A percentile compares a stretch with the other conserved stretches of the same genome.
phyloP scores from a whole-genome alignment of 2,888 invertebrate genomes.

The Sycophila texana region DNA sequence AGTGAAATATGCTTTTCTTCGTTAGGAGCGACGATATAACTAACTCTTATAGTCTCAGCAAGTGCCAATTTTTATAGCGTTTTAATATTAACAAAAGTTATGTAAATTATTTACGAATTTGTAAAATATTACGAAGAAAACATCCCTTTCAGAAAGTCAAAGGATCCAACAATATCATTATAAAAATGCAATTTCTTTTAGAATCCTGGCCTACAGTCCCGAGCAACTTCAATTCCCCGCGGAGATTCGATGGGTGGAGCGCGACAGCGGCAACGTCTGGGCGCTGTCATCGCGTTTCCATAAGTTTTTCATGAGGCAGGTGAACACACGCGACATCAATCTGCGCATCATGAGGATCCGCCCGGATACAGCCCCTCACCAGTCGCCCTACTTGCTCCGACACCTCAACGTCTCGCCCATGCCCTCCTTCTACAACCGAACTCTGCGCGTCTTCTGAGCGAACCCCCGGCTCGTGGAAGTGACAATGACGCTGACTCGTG shows the following conservation, averaged over 20 bases:
- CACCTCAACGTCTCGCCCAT: slow-evolving; percentile 29
- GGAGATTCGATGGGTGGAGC: slow-evolving; percentile 83
- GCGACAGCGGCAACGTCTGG: slow-evolving; percentile 86
- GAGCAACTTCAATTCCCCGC: slow-evolving; percentile 87
- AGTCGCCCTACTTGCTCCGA: slow-evolving; percentile 24
- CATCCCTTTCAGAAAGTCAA: no score
- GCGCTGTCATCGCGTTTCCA: slow-evolving; percentile 86
- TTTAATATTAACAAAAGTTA: no score
- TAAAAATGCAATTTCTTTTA: slow-evolving; percentile 66
- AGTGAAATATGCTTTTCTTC: no score
- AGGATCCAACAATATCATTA: no score
- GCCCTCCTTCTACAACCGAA: slow-evolving; percentile 40
- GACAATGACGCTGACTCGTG: no score
- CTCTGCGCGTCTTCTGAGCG: background rate
- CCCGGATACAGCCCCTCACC: slow-evolving; percentile 51
- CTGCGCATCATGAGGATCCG: slow-evolving; percentile 83
- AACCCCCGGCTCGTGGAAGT: no score
- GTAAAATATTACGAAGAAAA: no score
- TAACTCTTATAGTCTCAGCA: no score
- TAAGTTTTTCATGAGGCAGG: slow-evolving; percentile 84
- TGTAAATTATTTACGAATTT: no score
- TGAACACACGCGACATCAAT: slow-evolving; percentile 84
- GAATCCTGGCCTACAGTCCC: slow-evolving; percentile 84
- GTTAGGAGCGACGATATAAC: no score
- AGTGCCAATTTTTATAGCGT: no score